Conservation (phyloP, 2,797 vertebrate species). For the Emys orbicularis region DNA sequence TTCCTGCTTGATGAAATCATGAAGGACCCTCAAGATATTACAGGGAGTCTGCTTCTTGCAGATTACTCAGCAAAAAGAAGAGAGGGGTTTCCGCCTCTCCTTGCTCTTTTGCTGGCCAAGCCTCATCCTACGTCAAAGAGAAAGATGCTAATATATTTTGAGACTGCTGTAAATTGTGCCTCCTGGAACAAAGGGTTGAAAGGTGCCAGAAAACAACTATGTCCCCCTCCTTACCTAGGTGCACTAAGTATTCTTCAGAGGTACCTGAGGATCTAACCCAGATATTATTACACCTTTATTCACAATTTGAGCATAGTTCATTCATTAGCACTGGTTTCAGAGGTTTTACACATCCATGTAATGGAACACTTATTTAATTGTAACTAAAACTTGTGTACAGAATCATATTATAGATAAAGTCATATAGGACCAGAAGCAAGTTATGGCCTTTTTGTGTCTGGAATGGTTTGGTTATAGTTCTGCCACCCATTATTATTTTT, state of each 20-base stretch:
- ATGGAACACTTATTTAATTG: neutral
- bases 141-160: neutral
- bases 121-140: neutral
- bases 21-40: neutral
- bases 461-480: neutral
- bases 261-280: neutral
- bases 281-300: neutral
- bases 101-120: neutral
- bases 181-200: neutral
- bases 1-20: neutral
- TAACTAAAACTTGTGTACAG: neutral
- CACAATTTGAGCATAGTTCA: neutral
- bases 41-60: neutral
- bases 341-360: neutral
- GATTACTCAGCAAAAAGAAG: neutral
- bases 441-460: neutral
- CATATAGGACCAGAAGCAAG: neutral
- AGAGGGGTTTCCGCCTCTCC: neutral
- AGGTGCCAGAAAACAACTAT: neutral
- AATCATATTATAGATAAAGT: neutral
- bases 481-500: neutral
- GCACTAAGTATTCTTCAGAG: neutral
- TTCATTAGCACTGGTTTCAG: neutral
- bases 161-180: neutral
- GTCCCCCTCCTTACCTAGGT: neutral